phyloP scores from a whole-genome alignment of 2,797 vertebrate genomes.

The Forpus xanthops region DNA sequence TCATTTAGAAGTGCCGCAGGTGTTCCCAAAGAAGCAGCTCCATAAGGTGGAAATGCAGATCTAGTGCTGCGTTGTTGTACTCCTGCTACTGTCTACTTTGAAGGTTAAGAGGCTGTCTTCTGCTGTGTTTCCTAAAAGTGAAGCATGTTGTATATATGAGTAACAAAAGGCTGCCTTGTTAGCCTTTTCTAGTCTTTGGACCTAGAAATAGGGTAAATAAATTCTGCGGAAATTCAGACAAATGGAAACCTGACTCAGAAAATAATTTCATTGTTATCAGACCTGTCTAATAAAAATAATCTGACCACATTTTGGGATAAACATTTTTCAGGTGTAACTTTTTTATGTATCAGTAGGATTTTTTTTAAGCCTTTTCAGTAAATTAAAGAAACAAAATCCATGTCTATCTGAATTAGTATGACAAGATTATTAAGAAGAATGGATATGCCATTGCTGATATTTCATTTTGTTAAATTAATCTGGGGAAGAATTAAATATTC shows the following conservation, averaged over 20 bases:
- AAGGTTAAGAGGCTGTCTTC: neutral
- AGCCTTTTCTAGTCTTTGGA: neutral
- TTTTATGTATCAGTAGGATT: neutral
- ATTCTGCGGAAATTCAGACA: neutral
- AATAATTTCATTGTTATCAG: neutral
- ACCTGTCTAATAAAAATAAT: neutral
- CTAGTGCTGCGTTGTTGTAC: neutral
- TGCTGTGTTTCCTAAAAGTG: neutral
- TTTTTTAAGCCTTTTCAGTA: neutral
- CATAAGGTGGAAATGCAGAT: neutral
- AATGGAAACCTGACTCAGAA: neutral
- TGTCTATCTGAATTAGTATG: neutral
- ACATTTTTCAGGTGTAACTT: neutral
- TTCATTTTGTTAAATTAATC: neutral
- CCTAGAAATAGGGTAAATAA: neutral
- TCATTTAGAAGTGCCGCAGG: neutral
- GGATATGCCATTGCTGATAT: neutral
- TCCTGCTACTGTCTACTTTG: neutral
- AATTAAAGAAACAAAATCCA: neutral
- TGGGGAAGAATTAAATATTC: neutral
- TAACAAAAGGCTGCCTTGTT: neutral
- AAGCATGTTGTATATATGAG: neutral
- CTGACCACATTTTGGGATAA: neutral
- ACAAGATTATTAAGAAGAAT: neutral
- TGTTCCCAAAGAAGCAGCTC: neutral